Conservation (phyloP, 2,888 invertebrate species). For the Apodemia duryi region DNA sequence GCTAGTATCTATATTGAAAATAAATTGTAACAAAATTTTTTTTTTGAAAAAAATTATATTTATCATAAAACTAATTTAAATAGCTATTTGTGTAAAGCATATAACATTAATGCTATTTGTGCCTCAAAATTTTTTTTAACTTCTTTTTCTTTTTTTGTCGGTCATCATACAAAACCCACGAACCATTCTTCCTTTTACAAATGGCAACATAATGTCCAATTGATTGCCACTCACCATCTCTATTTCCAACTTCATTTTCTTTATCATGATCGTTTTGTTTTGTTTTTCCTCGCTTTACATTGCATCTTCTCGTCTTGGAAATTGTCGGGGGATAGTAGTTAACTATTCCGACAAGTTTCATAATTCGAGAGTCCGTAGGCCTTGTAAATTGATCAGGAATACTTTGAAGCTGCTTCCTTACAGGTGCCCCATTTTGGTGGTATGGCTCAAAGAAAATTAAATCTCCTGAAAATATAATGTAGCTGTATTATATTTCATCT, state of each 20-base stretch:
- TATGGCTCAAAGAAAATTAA: constrained; percentile 12
- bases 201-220: no score
- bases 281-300: not conserved
- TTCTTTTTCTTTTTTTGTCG: constrained; percentile 3
- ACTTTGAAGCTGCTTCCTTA: constrained; percentile 3
- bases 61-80: no score
- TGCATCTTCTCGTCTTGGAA: not conserved
- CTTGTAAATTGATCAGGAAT: not conserved
- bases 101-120: constrained; percentile 1
- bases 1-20: no score
- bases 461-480: constrained; percentile 4
- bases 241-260: constrained; percentile 3
- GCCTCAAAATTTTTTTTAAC: not conserved
- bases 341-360: constrained; percentile 8
- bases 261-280: constrained; percentile 6
- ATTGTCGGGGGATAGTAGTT: constrained; percentile 4
- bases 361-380: constrained; percentile 2
- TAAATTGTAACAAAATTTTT: no score
- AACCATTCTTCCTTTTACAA: no score
- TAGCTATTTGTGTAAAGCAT: not conserved
- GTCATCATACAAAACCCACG: no score
- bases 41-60: no score
- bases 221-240: no score
- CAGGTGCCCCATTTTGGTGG: constrained; percentile 6
- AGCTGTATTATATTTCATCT: no score